Conservation (phyloP, 1,140 invertebrate genomes). For the Microplitis demolitor region DNA sequence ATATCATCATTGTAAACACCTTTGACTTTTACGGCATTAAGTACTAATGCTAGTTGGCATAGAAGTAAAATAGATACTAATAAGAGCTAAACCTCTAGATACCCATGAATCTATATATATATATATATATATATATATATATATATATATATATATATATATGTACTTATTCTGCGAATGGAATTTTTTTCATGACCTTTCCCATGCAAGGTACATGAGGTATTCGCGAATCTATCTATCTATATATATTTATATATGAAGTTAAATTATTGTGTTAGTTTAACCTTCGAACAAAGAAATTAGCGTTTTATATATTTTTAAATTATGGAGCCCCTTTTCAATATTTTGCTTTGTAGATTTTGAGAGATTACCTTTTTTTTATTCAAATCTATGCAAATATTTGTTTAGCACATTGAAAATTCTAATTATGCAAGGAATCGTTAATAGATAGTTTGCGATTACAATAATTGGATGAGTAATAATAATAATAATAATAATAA, state of each 20-base stretch:
- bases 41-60: background rate
- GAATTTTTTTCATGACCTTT: conserved; percentile 49
- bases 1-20: background rate
- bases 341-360: no score
- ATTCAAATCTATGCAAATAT: no score
- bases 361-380: no score
- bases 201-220: conserved; percentile 43
- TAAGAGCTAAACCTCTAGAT: background rate
- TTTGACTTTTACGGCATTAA: background rate
- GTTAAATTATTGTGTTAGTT: no score
- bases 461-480: no score
- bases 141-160: no score
- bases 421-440: no score
- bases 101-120: no score
- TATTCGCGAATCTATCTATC: background rate
- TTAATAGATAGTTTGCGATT: no score
- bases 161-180: conserved; percentile 13
- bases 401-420: no score
- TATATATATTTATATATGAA: background rate
- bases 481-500: no score
- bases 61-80: background rate
- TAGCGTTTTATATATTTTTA: background rate
- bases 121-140: no score
- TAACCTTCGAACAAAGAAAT: background rate
- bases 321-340: background rate